These are phyloP conservation scores for Silurus aristotelis DNA, from an alignment of 2,797 vertebrate species.

Conservation along the genomic window DNA sequence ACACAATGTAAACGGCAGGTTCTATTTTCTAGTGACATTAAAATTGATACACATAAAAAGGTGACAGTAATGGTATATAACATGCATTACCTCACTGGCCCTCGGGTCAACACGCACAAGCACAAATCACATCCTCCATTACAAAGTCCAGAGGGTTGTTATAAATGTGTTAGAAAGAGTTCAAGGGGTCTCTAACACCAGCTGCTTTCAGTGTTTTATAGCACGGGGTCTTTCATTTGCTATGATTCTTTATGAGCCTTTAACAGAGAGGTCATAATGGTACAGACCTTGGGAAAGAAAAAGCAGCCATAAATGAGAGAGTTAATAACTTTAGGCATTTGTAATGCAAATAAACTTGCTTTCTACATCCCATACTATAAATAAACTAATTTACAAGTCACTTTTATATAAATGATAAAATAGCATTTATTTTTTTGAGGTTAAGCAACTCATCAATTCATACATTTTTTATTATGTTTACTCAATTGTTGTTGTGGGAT, in stretches of 20 bases:
- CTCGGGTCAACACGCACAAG: background rate
- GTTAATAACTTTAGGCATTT: constrained; percentile 17
- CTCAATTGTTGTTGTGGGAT: background rate
- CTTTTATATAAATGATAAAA: background rate
- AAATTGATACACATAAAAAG: background rate
- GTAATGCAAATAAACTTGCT: constrained; percentile 27
- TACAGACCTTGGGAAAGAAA: constrained; percentile 24
- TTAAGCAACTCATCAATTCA: background rate
- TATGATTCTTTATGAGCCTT: constrained; percentile 47
- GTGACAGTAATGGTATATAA: background rate
- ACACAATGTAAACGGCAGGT: background rate
- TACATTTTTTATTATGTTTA: background rate
- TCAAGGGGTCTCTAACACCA: constrained; percentile 31
- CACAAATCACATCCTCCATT: background rate
- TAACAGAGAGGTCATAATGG: constrained; percentile 31
- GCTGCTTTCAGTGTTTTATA: constrained; percentile 40
- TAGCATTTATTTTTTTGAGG: background rate
- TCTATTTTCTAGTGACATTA: background rate
- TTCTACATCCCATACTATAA: constrained; percentile 21
- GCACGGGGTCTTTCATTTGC: constrained; percentile 21
- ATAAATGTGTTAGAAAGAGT: background rate
- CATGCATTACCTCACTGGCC: background rate
- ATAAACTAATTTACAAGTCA: background rate
- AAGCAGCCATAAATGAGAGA: constrained; percentile 40
- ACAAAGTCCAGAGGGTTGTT: background rate